Conservation (phyloP, 2,113 vertebrate species). For the Philantomba maxwellii region DNA sequence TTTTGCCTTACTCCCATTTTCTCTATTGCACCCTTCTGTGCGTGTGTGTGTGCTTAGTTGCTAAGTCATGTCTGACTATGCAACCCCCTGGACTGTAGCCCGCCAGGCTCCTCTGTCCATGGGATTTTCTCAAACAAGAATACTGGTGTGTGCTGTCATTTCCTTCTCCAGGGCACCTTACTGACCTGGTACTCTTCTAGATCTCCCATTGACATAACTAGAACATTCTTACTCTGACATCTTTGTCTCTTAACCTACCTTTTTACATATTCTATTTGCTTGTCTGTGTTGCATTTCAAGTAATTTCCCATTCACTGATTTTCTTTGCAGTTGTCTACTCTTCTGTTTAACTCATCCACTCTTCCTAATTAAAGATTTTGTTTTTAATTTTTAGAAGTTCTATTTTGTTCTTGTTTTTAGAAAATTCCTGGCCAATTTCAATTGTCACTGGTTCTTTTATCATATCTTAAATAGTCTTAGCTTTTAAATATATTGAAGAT, state of each 20-base stretch:
- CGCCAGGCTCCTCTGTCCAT: background rate
- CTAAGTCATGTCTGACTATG: background rate
- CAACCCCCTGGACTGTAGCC: background rate
- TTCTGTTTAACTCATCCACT: background rate
- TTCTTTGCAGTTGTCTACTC: background rate
- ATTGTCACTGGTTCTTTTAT: background rate
- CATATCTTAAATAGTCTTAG: background rate
- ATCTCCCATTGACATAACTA: background rate
- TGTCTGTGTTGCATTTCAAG: background rate
- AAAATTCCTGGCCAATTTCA: background rate
- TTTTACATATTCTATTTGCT: background rate
- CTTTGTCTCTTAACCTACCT: background rate
- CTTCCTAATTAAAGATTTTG: background rate
- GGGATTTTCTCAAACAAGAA: background rate
- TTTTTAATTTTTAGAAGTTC: slow-evolving; percentile 14
- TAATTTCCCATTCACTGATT: background rate
- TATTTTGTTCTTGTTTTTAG: background rate
- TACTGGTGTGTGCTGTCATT: background rate
- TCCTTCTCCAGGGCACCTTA: background rate
- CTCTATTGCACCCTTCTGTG: background rate
- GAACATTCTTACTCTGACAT: background rate
- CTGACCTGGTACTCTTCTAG: background rate
- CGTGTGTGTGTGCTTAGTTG: background rate
- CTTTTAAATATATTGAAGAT: background rate
- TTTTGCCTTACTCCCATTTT: background rate